Evolutionary conservation across 2,888 invertebrate species (phyloP).

Genomic region (Stenurella melanura): DNA sequence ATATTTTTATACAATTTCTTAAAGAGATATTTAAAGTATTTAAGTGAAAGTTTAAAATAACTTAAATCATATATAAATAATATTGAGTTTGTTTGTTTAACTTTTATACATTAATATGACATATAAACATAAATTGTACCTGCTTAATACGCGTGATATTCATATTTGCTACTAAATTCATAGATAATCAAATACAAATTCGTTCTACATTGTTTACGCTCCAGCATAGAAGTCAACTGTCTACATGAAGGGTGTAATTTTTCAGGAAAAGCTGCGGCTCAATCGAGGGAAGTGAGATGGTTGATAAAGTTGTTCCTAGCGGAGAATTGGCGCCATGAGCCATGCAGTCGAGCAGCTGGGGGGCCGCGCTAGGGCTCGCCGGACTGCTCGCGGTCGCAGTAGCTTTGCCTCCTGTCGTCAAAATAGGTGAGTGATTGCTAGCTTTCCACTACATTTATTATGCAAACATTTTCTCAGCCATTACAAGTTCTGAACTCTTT

Average conservation of each 20-base stretch:
- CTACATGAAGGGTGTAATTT: slow-evolving; percentile 38
- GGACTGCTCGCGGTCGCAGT: slow-evolving; percentile 67
- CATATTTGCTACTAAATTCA: neutral
- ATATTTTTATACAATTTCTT: no score
- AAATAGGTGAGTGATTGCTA: slow-evolving; percentile 68
- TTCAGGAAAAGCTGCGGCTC: slow-evolving; percentile 32
- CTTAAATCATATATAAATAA: no score
- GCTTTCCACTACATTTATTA: slow-evolving; percentile 25
- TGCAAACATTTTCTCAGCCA: slow-evolving; percentile 5
- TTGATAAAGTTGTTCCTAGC: slow-evolving; percentile 34
- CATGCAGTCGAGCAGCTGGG: slow-evolving; percentile 69
- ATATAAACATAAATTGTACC: neutral
- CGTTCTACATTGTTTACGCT: neutral
- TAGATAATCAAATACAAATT: neutral
- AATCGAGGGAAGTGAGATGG: slow-evolving; percentile 36
- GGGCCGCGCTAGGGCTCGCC: slow-evolving; percentile 67
- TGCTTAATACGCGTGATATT: neutral
- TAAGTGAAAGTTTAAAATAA: no score
- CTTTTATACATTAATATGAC: neutral
- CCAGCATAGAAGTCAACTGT: slow-evolving; percentile 17
- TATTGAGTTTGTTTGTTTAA: neutral
- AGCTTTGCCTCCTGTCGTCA: slow-evolving; percentile 70
- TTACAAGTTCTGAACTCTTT: neutral
- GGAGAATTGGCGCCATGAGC: slow-evolving; percentile 65
- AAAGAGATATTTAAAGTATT: no score